Evolutionary conservation across 2,113 vertebrate genomes (phyloP).

Genomic region (Brachyhypopomus occidentalis): DNA sequence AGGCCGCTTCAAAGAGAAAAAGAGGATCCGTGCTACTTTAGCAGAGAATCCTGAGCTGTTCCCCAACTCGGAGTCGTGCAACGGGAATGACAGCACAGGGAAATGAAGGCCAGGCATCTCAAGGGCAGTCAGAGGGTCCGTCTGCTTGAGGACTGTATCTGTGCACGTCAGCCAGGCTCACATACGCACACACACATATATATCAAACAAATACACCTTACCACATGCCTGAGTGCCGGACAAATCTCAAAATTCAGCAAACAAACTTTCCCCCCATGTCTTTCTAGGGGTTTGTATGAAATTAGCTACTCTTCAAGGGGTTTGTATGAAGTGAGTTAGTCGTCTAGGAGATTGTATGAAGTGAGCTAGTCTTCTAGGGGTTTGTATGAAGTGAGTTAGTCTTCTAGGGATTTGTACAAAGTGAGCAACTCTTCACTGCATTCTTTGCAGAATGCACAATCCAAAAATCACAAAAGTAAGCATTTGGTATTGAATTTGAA

Average conservation of each 20-base stretch:
- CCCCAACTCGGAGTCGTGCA: slow-evolving; percentile 41
- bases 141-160: background rate
- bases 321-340: background rate
- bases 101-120: slow-evolving; percentile 25
- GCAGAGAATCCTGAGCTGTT: slow-evolving; percentile 82
- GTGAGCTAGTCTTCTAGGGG: background rate
- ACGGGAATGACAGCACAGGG: slow-evolving; percentile 54
- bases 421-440: background rate
- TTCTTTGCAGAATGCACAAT: background rate
- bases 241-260: background rate
- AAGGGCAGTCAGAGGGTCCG: background rate
- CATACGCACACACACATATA: background rate
- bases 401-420: background rate
- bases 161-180: background rate
- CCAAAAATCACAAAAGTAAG: too few relatives aligned
- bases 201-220: background rate
- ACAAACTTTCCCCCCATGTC: background rate
- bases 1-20: slow-evolving; percentile 92
- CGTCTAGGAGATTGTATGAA: background rate
- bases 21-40: slow-evolving; percentile 80
- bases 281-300: slow-evolving; percentile 1
- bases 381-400: background rate
- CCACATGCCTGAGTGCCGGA: background rate
- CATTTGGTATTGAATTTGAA: background rate
- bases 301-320: background rate